Conservation (phyloP, 2,113 vertebrate species). For the Amazona vittata region DNA sequence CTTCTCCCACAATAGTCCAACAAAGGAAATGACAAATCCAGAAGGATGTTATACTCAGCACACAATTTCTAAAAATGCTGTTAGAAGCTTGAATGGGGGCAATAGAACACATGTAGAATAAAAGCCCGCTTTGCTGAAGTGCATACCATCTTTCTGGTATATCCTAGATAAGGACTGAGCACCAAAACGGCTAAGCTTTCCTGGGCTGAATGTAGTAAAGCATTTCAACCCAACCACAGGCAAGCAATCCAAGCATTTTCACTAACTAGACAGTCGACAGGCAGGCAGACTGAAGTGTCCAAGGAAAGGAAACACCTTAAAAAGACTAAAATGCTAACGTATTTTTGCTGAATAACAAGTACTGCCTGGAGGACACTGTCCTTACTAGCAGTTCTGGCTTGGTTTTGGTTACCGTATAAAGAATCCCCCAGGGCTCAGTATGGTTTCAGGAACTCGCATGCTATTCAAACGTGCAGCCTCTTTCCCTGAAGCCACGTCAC, state of each 20-base stretch:
- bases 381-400: neutral
- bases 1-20: neutral
- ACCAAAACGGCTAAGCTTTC: neutral
- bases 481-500: constrained; percentile 50
- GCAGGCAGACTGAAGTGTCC: neutral
- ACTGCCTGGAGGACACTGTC: neutral
- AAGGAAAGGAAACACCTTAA: neutral
- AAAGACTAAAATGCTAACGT: neutral
- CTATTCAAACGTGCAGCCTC: neutral
- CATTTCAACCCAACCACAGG: neutral
- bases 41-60: neutral
- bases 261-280: neutral
- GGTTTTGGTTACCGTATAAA: neutral
- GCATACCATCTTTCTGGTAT: neutral
- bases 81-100: neutral
- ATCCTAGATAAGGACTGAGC: neutral
- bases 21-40: neutral
- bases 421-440: neutral
- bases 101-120: neutral
- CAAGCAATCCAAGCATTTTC: neutral
- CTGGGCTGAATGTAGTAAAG: neutral
- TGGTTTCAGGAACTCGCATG: neutral
- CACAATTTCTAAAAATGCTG: neutral
- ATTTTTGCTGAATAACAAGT: neutral
- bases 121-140: neutral